phyloP scores from a whole-genome alignment of 2,797 vertebrate species.

The Gymnopithys bicolor region DNA sequence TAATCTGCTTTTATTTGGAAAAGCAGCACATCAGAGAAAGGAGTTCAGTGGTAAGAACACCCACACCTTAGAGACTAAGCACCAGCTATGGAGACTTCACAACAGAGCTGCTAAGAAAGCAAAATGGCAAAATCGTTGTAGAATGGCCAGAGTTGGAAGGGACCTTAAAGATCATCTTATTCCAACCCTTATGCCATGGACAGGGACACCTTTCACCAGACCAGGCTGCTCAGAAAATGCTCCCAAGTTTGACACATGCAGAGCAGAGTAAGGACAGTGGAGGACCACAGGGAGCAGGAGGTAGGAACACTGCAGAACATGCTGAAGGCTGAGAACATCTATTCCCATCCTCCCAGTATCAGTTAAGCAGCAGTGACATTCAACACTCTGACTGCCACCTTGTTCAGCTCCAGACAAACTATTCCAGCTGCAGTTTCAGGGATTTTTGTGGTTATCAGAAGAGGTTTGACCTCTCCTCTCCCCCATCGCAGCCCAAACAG shows the following conservation, averaged over 20 bases:
- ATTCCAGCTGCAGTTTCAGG: background rate
- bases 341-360: background rate
- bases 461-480: background rate
- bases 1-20: conserved; percentile 1
- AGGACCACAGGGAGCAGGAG: background rate
- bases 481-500: background rate
- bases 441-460: background rate
- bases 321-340: background rate
- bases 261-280: background rate
- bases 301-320: accelerated
- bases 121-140: background rate
- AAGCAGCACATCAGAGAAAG: background rate
- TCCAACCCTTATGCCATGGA: background rate
- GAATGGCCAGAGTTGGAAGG: background rate
- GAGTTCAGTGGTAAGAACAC: background rate
- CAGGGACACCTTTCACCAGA: background rate
- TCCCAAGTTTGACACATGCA: background rate
- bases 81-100: background rate
- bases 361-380: background rate
- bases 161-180: background rate
- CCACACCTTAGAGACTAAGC: background rate
- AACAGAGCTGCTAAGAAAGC: background rate
- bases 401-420: background rate
- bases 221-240: background rate
- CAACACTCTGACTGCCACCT: background rate